phyloP scores from a whole-genome alignment of 2,797 vertebrate species.

The Lepus townsendii region DNA sequence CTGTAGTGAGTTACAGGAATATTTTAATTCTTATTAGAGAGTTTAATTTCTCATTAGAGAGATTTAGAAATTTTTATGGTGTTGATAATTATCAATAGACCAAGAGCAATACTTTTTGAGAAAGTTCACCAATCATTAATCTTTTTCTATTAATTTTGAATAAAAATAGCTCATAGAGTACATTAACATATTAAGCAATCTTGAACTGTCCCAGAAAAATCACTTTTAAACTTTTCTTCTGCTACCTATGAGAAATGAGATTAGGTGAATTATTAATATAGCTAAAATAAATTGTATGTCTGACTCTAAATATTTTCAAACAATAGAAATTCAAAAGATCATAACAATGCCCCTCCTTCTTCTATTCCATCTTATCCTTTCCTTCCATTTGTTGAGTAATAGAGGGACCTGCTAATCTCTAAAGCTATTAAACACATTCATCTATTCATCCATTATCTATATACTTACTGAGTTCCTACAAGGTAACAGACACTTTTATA shows the following conservation, averaged over 20 bases:
- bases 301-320: not conserved
- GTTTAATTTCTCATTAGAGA: conserved; percentile 32
- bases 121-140: conserved; percentile 35
- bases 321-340: not conserved
- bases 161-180: not conserved
- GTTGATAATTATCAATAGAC: conserved; percentile 9
- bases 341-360: not conserved
- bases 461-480: not conserved
- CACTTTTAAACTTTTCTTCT: not conserved
- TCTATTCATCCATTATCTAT: not conserved
- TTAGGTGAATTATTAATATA: not conserved
- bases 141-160: conserved; percentile 3
- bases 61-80: not conserved
- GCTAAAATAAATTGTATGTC: not conserved
- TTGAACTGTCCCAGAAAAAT: not conserved
- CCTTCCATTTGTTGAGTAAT: not conserved
- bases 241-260: not conserved
- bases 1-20: not conserved
- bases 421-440: not conserved
- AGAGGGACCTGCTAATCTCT: not conserved
- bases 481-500: not conserved
- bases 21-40: conserved; percentile 7
- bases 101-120: not conserved
- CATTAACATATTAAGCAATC: not conserved
- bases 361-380: not conserved